Evolutionary conservation across 1,140 invertebrate species (phyloP).

Genomic region (Melipona quadrifasciata): DNA sequence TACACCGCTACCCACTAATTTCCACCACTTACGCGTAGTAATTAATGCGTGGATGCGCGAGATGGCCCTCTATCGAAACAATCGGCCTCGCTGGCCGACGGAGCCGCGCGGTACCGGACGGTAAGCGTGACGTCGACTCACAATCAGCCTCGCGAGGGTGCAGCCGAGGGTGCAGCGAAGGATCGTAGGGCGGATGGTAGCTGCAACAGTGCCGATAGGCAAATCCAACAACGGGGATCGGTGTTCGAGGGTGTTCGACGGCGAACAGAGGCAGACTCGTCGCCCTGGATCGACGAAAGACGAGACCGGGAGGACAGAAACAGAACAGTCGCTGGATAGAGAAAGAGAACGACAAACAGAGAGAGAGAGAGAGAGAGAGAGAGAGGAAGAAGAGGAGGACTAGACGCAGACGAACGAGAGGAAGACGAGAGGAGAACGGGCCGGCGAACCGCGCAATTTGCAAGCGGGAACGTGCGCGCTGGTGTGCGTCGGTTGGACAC

Average conservation of each 20-base stretch:
- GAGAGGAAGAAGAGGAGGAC: neutral
- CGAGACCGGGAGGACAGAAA: neutral
- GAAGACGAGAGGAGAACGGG: constrained; percentile 24
- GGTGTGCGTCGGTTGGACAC: constrained; percentile 29
- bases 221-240: constrained; percentile 65
- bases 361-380: neutral
- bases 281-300: constrained; percentile 24
- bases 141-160: constrained; percentile 9
- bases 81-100: constrained; percentile 51
- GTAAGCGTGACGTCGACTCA: constrained; percentile 59
- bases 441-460: constrained; percentile 50
- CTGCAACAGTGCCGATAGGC: constrained; percentile 70
- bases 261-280: constrained; percentile 31
- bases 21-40: constrained; percentile 57
- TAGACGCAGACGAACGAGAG: neutral
- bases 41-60: constrained; percentile 56
- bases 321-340: neutral
- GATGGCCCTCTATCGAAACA: constrained; percentile 49
- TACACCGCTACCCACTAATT: constrained; percentile 51
- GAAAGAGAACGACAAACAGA: neutral
- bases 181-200: neutral
- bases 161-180: neutral
- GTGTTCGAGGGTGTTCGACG: constrained; percentile 36
- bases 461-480: neutral
- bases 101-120: constrained; percentile 36